Evolutionary conservation across 2,113 vertebrate species (phyloP).

Genomic region (Lepus timidus): DNA sequence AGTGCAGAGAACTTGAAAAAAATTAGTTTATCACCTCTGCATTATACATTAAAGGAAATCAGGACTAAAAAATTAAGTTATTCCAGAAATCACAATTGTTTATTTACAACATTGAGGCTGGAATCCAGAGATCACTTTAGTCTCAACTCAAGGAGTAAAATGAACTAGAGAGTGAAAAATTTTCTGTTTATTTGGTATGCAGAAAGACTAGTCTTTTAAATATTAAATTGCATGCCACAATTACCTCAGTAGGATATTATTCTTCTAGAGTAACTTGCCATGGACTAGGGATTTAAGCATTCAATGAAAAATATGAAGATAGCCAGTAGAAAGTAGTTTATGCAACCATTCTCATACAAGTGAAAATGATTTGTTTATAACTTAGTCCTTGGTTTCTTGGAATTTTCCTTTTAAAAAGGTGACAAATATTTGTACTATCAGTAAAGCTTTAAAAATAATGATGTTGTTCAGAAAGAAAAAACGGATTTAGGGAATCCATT

Average conservation of each 20-base stretch:
- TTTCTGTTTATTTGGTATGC: background rate
- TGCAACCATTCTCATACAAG: background rate
- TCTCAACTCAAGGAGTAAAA: background rate
- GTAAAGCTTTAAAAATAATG: conserved; percentile 49
- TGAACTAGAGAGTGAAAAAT: background rate
- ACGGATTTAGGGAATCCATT: conserved; percentile 60
- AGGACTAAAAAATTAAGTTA: background rate
- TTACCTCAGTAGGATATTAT: background rate
- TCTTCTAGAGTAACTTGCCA: conserved; percentile 8
- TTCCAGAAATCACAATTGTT: background rate
- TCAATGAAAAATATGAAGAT: background rate
- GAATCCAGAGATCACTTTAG: background rate
- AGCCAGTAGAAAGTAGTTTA: background rate
- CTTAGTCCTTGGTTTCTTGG: background rate
- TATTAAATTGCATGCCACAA: background rate
- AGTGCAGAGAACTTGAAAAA: background rate
- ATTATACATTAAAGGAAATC: background rate
- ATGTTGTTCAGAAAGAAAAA: conserved; percentile 51
- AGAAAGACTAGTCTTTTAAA: background rate
- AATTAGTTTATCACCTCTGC: background rate
- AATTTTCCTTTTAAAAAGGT: conserved; percentile 43
- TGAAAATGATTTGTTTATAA: conserved; percentile 30
- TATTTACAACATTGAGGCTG: background rate
- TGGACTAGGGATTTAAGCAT: background rate
- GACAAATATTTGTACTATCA: conserved; percentile 44